These are phyloP conservation scores for Epinephelus coioides DNA, from an alignment of 2,797 vertebrate genomes.

Conservation along the genomic window DNA sequence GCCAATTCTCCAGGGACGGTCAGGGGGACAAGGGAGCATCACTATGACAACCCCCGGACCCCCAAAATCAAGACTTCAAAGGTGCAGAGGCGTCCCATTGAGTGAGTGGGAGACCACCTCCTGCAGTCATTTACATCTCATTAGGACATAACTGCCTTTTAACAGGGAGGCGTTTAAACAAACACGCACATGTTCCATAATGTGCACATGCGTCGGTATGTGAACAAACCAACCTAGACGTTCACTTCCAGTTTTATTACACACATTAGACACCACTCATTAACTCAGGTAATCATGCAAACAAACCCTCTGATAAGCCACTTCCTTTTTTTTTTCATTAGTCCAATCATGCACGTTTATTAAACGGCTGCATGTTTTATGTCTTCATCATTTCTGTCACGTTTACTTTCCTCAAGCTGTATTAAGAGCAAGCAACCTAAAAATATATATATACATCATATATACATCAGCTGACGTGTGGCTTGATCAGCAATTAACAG, in stretches of 20 bases:
- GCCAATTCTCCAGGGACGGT: constrained; percentile 67
- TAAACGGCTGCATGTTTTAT: background rate
- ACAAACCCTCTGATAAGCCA: background rate
- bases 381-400: background rate
- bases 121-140: constrained; percentile 82
- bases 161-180: constrained; percentile 36
- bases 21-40: constrained; percentile 67
- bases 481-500: background rate
- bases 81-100: constrained; percentile 67
- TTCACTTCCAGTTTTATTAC: constrained; percentile 26
- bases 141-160: constrained; percentile 68
- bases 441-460: background rate
- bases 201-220: constrained; percentile 23
- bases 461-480: background rate
- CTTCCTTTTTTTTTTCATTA: background rate
- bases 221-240: constrained; percentile 3
- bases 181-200: constrained; percentile 9
- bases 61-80: constrained; percentile 77
- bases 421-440: background rate
- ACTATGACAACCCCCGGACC: constrained; percentile 74
- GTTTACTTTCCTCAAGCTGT: background rate
- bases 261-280: constrained; percentile 42
- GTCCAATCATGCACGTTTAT: background rate
- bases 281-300: constrained; percentile 26
- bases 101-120: constrained; percentile 73